A percentile compares a stretch with the other conserved stretches of the same genome.
phyloP scores from a whole-genome alignment of 2,113 vertebrate species.

The Arenaria interpres region DNA sequence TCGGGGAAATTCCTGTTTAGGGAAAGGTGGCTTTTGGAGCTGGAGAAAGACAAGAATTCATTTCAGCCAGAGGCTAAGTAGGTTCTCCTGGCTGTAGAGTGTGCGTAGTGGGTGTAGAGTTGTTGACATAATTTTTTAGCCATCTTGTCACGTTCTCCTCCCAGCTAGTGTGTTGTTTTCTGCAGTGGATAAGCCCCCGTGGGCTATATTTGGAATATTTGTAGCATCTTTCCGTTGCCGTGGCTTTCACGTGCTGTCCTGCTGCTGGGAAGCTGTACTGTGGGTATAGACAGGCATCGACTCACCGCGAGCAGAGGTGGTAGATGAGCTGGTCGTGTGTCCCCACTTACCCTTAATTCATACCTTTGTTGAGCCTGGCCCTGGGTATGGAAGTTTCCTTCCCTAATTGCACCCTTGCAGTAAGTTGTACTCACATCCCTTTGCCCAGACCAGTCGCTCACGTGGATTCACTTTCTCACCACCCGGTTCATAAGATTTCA shows the following conservation, averaged over 20 bases:
- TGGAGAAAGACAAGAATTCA: background rate
- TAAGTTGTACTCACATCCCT: too few relatives aligned
- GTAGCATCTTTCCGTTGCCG: background rate
- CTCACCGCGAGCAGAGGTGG: background rate
- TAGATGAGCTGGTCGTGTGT: too few relatives aligned
- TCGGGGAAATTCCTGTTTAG: background rate
- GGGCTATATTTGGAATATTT: background rate
- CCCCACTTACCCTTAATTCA: too few relatives aligned
- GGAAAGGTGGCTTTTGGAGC: background rate
- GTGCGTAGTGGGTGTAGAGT: background rate
- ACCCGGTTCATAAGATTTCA: too few relatives aligned
- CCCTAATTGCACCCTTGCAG: too few relatives aligned
- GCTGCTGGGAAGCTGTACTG: background rate
- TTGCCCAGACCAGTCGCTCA: too few relatives aligned
- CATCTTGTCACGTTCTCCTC: background rate
- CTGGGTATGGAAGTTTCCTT: too few relatives aligned
- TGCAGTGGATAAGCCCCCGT: background rate
- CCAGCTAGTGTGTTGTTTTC: background rate
- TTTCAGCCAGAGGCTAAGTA: background rate
- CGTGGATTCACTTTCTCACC: too few relatives aligned
- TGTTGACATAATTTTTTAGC: background rate
- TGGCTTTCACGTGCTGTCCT: background rate
- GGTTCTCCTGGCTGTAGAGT: background rate
- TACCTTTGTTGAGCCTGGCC: too few relatives aligned
- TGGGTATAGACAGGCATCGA: background rate